Evolutionary conservation across 2,797 vertebrate species (phyloP).

Genomic region (Artibeus lituratus): DNA sequence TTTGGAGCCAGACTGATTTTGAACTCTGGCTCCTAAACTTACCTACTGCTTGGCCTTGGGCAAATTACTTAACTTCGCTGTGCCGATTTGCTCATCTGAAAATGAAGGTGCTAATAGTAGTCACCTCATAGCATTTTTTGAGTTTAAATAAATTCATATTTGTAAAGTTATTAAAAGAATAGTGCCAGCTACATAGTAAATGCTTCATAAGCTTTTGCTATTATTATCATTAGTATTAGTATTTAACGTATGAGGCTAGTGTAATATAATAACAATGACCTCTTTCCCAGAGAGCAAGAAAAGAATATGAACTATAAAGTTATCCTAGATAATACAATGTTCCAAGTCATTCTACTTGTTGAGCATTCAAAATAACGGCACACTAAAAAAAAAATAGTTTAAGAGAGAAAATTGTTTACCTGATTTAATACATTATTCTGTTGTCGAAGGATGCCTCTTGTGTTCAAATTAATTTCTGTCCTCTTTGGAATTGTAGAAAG

Average conservation of each 20-base stretch:
- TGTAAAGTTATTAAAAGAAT: neutral
- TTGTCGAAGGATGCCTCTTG: conserved; percentile 18
- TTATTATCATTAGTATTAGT: neutral
- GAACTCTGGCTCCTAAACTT: neutral
- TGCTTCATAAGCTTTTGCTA: neutral
- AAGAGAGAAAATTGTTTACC: neutral
- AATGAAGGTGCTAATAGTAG: neutral
- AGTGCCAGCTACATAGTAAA: neutral
- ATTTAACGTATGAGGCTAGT: neutral
- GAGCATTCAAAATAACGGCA: neutral
- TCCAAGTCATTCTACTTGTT: neutral
- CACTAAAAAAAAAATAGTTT: neutral
- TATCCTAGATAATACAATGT: neutral
- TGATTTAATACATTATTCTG: neutral
- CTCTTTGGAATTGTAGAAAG: neutral
- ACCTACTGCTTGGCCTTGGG: neutral
- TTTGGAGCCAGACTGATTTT: neutral
- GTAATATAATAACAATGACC: neutral
- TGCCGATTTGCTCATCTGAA: neutral
- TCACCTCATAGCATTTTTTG: neutral
- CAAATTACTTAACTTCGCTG: neutral
- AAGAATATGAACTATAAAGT: neutral
- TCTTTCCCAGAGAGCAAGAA: neutral
- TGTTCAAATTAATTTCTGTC: conserved; percentile 49
- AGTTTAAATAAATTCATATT: neutral